These are phyloP conservation scores for Malacoctenus gilli DNA, from an alignment of 2,797 vertebrate genomes.

Conservation along the genomic window DNA sequence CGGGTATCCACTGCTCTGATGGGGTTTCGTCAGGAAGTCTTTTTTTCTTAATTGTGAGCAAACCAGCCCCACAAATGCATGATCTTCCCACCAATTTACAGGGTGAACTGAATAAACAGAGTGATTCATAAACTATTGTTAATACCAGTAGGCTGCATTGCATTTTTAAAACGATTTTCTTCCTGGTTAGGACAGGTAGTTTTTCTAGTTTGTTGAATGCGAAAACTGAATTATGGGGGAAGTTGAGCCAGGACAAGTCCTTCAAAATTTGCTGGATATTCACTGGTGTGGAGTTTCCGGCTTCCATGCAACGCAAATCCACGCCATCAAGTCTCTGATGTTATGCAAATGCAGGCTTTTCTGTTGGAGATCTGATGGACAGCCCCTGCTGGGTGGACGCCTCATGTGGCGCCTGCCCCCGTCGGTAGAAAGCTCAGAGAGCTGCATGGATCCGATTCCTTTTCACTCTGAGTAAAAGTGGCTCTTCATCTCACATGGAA, in stretches of 20 bases:
- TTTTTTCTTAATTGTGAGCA: no score
- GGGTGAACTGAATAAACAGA: no score
- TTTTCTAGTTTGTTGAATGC: background rate
- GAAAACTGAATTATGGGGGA: background rate
- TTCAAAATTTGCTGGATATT: constrained; percentile 2
- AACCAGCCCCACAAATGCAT: no score
- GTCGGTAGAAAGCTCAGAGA: constrained; percentile 9
- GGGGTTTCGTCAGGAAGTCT: no score
- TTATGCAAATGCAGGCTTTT: constrained; percentile 56
- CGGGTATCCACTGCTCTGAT: no score
- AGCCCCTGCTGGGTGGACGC: constrained; percentile 27
- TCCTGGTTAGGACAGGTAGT: no score
- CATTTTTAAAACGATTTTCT: no score
- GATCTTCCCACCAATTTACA: no score
- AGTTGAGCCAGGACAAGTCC: background rate
- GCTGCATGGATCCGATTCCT: constrained; percentile 21
- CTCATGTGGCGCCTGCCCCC: constrained; percentile 8
- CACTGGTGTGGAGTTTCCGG: constrained; percentile 2
- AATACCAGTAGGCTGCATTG: no score
- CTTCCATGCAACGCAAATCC: constrained; percentile 48
- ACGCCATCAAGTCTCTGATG: constrained; percentile 27
- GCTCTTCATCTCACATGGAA: constrained; percentile 35
- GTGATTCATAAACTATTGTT: no score
- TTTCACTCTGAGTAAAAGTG: constrained; percentile 19
- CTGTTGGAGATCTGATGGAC: constrained; percentile 4